These are phyloP conservation scores for Spinus pinus DNA, from an alignment of 2,797 vertebrate species.

Conservation along the genomic window DNA sequence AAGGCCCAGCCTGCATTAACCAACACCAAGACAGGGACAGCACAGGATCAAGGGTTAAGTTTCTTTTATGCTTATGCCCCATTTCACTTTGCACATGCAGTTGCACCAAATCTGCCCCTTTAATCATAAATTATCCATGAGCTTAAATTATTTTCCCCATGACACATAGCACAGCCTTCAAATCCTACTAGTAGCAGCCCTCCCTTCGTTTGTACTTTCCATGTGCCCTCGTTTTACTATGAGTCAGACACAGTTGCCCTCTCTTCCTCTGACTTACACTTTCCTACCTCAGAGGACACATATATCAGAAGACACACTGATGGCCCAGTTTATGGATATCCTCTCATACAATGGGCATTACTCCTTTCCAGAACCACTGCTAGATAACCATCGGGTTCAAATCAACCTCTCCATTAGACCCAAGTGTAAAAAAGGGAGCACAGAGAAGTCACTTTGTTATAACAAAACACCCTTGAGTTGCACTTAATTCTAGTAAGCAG, in stretches of 20 bases:
- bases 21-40: not conserved
- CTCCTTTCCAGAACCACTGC: not conserved
- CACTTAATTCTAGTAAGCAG: not conserved
- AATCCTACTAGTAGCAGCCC: not conserved
- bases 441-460: conserved; percentile 11
- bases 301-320: not conserved
- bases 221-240: not conserved
- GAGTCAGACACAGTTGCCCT: conserved; percentile 20
- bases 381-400: not conserved
- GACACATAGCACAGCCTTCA: not conserved
- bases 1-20: not conserved
- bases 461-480: not conserved
- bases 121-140: not conserved
- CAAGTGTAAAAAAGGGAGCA: rapidly evolving
- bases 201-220: not conserved
- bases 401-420: not conserved
- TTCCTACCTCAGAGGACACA: conserved; percentile 22
- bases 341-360: not conserved
- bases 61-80: not conserved
- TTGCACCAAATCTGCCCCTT: not conserved
- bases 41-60: not conserved
- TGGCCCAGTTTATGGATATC: not conserved
- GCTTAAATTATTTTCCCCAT: not conserved
- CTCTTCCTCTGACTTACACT: conserved; percentile 34
- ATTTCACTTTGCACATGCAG: not conserved